Base-by-base conservation (phyloP, 2,888 invertebrate genomes). In the Idaea dimidiata region DNA sequence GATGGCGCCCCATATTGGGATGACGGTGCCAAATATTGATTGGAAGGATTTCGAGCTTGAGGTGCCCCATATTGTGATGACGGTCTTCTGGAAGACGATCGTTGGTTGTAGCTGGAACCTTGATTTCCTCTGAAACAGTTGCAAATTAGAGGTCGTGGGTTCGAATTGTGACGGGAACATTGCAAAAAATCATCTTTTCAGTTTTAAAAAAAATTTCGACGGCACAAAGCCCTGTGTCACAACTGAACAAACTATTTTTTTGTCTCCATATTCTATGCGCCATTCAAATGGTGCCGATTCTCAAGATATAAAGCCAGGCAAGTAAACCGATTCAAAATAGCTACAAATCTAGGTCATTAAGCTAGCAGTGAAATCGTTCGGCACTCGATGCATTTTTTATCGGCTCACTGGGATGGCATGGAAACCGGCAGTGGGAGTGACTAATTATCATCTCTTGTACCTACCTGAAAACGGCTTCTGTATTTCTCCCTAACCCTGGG, bases 381-480 rank as follows among this genome's bases (percentile, higher is more conserved):
- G 3, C 24, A 24, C 24, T 3, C 24, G 24, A 24, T 24, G 24
- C 24, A 3, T 24, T 24, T 24, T 24, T 24, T 24, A 24, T 5
- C 5, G 24, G 24, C 24, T 24, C 24, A 24, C 24, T 24, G 24
- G 24, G 53, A 16, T 53, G 53, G 53, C n/a, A 7, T 53, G 3
- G 53, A 16, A 53, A 16, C 8, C 8, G 53, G 8, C n/a, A 16
- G n/a, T 53, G n/a, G 3, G 88, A 80, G 33, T 89, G 91, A 57
- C n/a, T n/a, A n/a, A n/a, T n/a, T n/a, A n/a, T n/a, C n/a, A n/a
- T n/a, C n/a, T n/a, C n/a, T n/a, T n/a, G n/a, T n/a, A n/a, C 88
- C 85, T 74, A 88, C 89, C 88, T 81, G 65, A 88, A 83, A 0
- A 83, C 74, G 56, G 88, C 88, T 57, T 83, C 82, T 24, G 85